Evolutionary conservation across 2,113 vertebrate species (phyloP), one percentile per base, ranked within the genome.

Genomic region (Petrocephalus microphthalmus): DNA sequence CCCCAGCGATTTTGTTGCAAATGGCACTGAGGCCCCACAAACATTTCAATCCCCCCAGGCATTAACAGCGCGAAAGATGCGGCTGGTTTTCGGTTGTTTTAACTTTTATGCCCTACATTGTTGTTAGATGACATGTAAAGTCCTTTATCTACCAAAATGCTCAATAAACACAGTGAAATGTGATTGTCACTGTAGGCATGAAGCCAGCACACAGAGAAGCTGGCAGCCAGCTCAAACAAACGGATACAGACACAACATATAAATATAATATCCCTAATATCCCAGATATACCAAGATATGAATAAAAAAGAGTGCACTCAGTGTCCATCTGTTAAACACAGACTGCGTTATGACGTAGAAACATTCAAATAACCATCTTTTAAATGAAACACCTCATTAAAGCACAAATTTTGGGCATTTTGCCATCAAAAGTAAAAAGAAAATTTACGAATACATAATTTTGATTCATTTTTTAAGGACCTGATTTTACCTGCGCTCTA

Each of bases 381-480:
- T 83, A 60, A 57, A 83, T 88, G 45, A 88, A 88, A 47, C 22
- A 11, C 13, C 15, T 60, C 37, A 74, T 33, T 88, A 78, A 88
- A 87, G 29, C 15, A 78, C 47, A 87, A 49, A 78, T 37, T 7
- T 20, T 45, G 42, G 47, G 74, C 15, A 7, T 52, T 52, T 22
- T 54, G n/a, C 60, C 17, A 22, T 87, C 49, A 78, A 87, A 87
- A 52, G 87, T 78, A 53, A 53, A 37, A 29, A 78, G 1, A 33
- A 84, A 83, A 88, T 88, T 29, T 20, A 15, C 15, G 22, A 1
- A 60, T 25, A 47, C 11, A 51, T 45, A 3, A 20, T 86, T 64
- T 57, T 10, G 7, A 45, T 86, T 45, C 17, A 33, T 33, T 57
- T 57, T 82, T 88, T 22, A 54, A 82, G 74, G 10, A 54, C 13